Conservation (phyloP, 2,797 vertebrate genomes). For the Eupleurogrammus muticus region DNA sequence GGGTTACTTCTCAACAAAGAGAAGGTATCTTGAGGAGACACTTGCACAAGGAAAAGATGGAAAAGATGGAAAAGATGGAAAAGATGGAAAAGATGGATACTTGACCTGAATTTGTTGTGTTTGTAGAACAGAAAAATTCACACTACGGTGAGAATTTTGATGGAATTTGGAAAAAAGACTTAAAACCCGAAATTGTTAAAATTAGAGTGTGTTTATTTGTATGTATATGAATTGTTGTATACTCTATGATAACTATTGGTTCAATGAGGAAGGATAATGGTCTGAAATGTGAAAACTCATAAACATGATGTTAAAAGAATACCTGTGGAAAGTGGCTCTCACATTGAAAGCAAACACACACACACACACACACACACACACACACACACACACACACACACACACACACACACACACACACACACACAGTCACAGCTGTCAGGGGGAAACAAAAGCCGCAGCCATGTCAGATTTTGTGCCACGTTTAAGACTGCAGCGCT, state of each 20-base stretch:
- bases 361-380: constrained; percentile 15
- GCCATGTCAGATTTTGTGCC: constrained; percentile 68
- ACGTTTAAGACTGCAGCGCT: constrained; percentile 76
- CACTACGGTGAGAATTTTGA: too few species aligned
- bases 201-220: too few species aligned
- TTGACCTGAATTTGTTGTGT: too few species aligned
- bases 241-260: background rate
- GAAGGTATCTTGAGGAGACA: too few species aligned
- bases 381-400: constrained; percentile 16
- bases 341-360: constrained; percentile 31
- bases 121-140: too few species aligned
- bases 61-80: too few species aligned
- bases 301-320: constrained; percentile 10
- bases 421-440: constrained; percentile 5
- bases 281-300: background rate
- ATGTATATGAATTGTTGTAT: constrained; percentile 4
- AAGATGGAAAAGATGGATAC: too few species aligned
- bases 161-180: background rate
- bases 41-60: too few species aligned
- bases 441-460: constrained; percentile 37
- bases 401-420: constrained; percentile 36
- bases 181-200: background rate
- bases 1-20: too few species aligned
- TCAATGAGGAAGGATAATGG: background rate
- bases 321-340: constrained; percentile 17